These are phyloP conservation scores for Saimiri boliviensis DNA, from an alignment of 2,113 vertebrate species.

Conservation along the genomic window DNA sequence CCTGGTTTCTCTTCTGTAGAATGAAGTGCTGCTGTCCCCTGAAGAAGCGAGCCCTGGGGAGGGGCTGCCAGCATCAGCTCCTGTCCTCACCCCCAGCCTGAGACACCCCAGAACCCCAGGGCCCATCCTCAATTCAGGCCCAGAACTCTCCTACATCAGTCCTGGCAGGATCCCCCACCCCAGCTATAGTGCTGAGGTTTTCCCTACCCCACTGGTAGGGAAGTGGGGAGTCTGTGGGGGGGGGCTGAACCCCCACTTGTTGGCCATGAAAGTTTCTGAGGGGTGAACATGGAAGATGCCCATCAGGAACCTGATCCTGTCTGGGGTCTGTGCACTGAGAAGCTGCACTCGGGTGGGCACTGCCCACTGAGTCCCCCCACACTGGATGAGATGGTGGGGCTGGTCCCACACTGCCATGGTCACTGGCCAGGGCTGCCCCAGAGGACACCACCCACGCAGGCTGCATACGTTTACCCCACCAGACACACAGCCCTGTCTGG, in stretches of 20 bases:
- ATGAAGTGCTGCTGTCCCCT: neutral
- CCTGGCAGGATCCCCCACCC: neutral
- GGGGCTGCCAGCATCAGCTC: rapidly evolving
- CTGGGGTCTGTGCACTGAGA: too few relatives aligned
- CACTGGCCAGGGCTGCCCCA: neutral
- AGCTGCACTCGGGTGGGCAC: neutral
- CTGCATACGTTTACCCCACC: too few relatives aligned
- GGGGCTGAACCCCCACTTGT: neutral
- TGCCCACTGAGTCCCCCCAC: neutral
- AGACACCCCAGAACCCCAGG: neutral
- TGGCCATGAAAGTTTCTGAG: neutral
- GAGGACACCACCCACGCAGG: neutral
- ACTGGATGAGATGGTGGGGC: neutral
- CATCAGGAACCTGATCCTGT: neutral
- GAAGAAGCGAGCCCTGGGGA: neutral
- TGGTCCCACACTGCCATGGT: neutral
- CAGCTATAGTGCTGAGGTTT: neutral
- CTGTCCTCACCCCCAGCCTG: rapidly evolving
- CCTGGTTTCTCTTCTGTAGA: neutral
- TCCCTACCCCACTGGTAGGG: neutral
- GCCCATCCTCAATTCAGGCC: neutral
- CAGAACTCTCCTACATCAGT: neutral
- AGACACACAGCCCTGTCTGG: neutral
- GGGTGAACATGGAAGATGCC: neutral
- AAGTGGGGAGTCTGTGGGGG: neutral